phyloP scores from a whole-genome alignment of 2,113 vertebrate genomes.

The Microcebus jonahi region DNA sequence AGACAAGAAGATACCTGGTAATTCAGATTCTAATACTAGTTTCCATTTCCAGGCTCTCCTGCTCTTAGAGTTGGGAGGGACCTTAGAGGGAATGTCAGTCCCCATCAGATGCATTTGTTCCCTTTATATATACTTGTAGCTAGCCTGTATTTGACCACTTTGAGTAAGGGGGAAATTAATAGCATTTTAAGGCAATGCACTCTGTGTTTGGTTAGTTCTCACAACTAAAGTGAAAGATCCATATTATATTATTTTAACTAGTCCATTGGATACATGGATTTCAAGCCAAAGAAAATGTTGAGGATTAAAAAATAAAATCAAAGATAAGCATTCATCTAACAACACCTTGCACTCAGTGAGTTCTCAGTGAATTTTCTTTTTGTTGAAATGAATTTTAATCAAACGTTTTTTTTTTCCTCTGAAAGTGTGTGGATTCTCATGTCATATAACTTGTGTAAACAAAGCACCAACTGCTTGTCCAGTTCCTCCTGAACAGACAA shows the following conservation, averaged over 20 bases:
- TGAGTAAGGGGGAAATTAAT: background rate
- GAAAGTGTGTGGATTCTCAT: slow-evolving; percentile 97
- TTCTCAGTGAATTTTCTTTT: background rate
- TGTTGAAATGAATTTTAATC: slow-evolving; percentile 37
- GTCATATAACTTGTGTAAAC: slow-evolving; percentile 98
- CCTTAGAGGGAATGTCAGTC: background rate
- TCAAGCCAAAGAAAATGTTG: background rate
- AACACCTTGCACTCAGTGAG: background rate
- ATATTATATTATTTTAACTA: background rate
- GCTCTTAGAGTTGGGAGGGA: background rate
- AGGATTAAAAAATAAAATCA: background rate
- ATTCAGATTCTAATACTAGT: slow-evolving; percentile 14
- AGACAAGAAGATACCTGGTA: background rate
- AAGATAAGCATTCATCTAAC: background rate
- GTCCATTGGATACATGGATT: background rate
- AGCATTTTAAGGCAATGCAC: background rate
- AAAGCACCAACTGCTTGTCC: slow-evolving; percentile 97
- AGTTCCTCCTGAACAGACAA: slow-evolving; percentile 96
- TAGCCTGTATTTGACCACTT: background rate
- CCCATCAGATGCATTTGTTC: background rate
- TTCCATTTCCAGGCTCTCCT: background rate
- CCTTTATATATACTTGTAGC: background rate
- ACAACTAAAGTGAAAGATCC: background rate
- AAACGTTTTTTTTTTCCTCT: slow-evolving; percentile 45
- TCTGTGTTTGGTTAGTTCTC: background rate